Base-by-base conservation (phyloP, 2,113 vertebrate species). In the Nicator chloris region DNA sequence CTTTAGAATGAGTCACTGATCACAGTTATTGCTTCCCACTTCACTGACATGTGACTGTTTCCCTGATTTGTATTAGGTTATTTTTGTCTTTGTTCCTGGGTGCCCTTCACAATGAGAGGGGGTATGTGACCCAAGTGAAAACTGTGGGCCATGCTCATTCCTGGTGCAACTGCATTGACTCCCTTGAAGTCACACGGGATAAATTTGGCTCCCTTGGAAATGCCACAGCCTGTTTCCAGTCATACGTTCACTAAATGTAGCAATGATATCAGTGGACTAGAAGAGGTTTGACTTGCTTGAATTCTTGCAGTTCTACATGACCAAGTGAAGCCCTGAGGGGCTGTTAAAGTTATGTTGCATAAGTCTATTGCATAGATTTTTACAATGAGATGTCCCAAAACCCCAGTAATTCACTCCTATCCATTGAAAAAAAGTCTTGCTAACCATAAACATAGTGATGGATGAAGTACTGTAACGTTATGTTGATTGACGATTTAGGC, bases 171-270 rank as follows among this genome's bases (percentile, higher is more conserved):
- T 90, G 73, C 56, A 31, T 51, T 57, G 84, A 82, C 79, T 94
- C n/a, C 31, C n/a, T 66, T 80, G 85, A 80, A 88, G 92, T 96
- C 90, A 95, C 79, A 49, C 0, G 2, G 76, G 90, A 86, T 88
- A 94, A 95, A 95, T 95, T 93, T 96, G 95, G 88, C 93, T 93
- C 64, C 51, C 47, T 83, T 94, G 68, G 60, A 96, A 95, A 97
- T 95, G 66, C 95, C 89, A 82, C 64, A 75, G 76, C 40, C 65
- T 94, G 82, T 88, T 95, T 96, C 92, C 79, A 95, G 90, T 95
- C 90, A 95, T 90, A 76, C 45, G 88, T 96, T 95, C 92, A 96
- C 94, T 96, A 97, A 96, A 97, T 95, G 76, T 80, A 96, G 95
- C 86, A 28, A 60, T 96, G 94, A 92, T 96, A 97, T 95, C 95